Evolutionary conservation across 2,113 vertebrate species (phyloP).

Genomic region (Paramormyrops kingsleyae): DNA sequence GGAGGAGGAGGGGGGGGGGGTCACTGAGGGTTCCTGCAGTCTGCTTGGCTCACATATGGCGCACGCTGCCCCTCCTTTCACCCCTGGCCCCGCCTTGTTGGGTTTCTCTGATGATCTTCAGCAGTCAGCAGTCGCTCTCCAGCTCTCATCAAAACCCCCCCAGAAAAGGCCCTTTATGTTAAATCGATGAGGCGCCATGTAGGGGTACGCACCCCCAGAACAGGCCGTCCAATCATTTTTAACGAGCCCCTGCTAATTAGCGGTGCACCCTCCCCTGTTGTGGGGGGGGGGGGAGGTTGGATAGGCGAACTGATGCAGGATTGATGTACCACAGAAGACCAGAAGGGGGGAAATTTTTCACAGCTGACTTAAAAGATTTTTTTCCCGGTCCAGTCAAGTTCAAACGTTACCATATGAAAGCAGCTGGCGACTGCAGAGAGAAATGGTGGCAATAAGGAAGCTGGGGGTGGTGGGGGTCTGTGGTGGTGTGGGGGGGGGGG

Average conservation of each 20-base stretch:
- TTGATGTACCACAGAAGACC: background rate
- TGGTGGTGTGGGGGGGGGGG: too few species aligned
- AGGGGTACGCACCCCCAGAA: background rate
- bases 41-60: background rate
- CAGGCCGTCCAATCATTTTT: background rate
- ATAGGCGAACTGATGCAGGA: background rate
- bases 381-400: background rate
- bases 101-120: background rate
- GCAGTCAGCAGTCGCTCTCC: background rate
- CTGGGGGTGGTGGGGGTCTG: too few species aligned
- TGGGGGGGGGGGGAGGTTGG: background rate
- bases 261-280: background rate
- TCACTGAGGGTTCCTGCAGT: background rate
- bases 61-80: background rate
- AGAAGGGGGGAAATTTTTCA: background rate
- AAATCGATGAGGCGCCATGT: constrained; percentile 1
- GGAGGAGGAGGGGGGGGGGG: background rate
- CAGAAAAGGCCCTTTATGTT: background rate
- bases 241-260: constrained; percentile 17
- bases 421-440: background rate
- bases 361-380: background rate
- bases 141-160: background rate
- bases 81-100: background rate
- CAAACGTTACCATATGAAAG: constrained; percentile 9
- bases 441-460: background rate